Base-by-base conservation (phyloP, 2,113 vertebrate species). In the Xenopus laevis region DNA sequence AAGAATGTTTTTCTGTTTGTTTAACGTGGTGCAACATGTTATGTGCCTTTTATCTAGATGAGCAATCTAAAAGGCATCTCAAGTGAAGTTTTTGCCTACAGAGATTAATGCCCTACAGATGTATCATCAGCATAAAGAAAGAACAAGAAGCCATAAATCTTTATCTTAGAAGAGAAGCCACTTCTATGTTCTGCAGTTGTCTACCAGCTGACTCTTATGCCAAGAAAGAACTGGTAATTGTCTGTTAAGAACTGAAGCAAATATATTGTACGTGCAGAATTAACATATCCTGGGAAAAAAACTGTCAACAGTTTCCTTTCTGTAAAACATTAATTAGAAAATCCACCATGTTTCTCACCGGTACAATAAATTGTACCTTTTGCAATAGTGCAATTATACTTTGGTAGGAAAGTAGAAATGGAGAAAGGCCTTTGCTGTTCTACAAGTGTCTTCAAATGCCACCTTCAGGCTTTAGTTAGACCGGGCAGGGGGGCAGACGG, bases 71-170 rank as follows among this genome's bases (percentile, higher is more conserved):
- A 44, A 40, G n/a, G 45, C 40, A 67, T 74, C 46, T 40, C 23
- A 45, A 52, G 12, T 55, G 18, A 63, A 50, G 18, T 62, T 40
- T 21, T 69, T 40, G 20, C 46, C 46, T 55, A 55, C 58, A 62
- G 17, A 60, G 66, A 76, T 61, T 21, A 63, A 76, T 68, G 58
- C 65, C 62, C n/a, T 18, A 55, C 58, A 63, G 58, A 69, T 63
- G 55, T 16, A 61, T 74, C 45, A 21, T 17, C 13, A 45, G 10
- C 27, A 69, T 55, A 23, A 75, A 62, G 20, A 53, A 68, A 68
- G 44, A 11, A 33, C 7, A 21, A 52, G 4, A 13, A 46, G 9
- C 55, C 13, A 65, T 73, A 65, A 65, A 73, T 58, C 50, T 23
- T 65, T 18, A n/a, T 20, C 16, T 44, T 13, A 33, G 1, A 17